Percentiles rank a stretch among this genome's conserved stretches.
Evolutionary conservation across 2,797 vertebrate genomes (phyloP).

Genomic region (Pangasius macronema): DNA sequence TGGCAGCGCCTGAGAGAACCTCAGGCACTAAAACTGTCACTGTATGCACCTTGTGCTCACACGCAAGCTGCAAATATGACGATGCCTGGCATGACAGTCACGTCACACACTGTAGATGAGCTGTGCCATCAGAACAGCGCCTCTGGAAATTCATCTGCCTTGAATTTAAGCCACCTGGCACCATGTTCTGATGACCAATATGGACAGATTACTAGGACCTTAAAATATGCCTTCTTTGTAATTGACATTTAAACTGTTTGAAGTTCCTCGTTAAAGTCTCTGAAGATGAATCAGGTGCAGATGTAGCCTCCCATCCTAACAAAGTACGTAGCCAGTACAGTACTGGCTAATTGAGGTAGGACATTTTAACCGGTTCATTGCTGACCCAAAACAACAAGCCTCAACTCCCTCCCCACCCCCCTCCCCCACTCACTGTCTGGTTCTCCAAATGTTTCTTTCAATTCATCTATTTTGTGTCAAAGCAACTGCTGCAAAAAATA

Average conservation of each 20-base stretch:
- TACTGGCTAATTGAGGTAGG: slow-evolving; percentile 55
- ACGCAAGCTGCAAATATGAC: slow-evolving; percentile 52
- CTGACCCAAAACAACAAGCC: background rate
- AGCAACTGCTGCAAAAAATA: background rate
- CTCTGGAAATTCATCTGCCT: slow-evolving; percentile 91
- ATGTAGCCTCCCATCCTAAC: slow-evolving; percentile 73
- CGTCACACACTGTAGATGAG: slow-evolving; percentile 83
- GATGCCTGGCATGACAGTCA: slow-evolving; percentile 75
- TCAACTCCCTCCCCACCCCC: background rate
- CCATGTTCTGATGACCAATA: slow-evolving; percentile 82
- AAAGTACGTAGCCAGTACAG: slow-evolving; percentile 62
- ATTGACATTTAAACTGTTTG: slow-evolving; percentile 89
- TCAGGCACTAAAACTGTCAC: slow-evolving; percentile 52
- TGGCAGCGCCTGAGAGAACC: slow-evolving; percentile 37
- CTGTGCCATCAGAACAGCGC: slow-evolving; percentile 83
- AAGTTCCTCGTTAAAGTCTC: slow-evolving; percentile 86
- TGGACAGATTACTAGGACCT: slow-evolving; percentile 84
- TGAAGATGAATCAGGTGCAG: slow-evolving; percentile 84
- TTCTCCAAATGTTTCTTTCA: background rate
- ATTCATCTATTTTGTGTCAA: background rate
- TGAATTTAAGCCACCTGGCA: slow-evolving; percentile 93
- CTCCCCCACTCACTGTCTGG: no score
- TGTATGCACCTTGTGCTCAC: slow-evolving; percentile 40
- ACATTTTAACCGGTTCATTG: slow-evolving; percentile 27
- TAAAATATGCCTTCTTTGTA: slow-evolving; percentile 83